phyloP scores from a whole-genome alignment of 2,113 vertebrate genomes.

The Galbula dea region DNA sequence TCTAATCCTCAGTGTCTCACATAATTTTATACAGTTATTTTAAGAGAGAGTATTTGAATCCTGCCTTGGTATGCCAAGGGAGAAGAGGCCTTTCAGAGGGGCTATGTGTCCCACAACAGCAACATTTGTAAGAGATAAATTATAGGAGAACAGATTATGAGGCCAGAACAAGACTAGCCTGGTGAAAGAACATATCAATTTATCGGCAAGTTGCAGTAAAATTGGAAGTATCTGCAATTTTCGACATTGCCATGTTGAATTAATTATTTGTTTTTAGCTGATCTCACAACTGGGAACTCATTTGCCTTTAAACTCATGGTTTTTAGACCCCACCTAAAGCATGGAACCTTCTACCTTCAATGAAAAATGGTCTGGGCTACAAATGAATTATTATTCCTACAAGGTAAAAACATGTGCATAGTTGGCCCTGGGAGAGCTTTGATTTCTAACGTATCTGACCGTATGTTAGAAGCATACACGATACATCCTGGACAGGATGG shows the following conservation, averaged over 20 bases:
- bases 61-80: neutral
- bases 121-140: neutral
- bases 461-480: fast-evolving
- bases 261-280: neutral
- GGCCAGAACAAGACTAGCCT: neutral
- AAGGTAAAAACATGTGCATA: neutral
- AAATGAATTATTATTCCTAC: neutral
- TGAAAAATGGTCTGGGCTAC: neutral
- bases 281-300: neutral
- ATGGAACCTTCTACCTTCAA: neutral
- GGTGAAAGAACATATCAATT: neutral
- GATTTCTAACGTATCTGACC: neutral
- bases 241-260: neutral
- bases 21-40: conserved; percentile 41
- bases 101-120: neutral
- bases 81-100: neutral
- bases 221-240: neutral
- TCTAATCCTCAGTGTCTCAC: neutral
- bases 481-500: neutral
- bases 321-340: neutral
- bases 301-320: neutral
- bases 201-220: neutral
- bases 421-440: neutral
- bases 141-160: neutral
- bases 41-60: conserved; percentile 25